Evolutionary conservation across 2,113 vertebrate genomes (phyloP).

Genomic region (Sprattus sprattus): DNA sequence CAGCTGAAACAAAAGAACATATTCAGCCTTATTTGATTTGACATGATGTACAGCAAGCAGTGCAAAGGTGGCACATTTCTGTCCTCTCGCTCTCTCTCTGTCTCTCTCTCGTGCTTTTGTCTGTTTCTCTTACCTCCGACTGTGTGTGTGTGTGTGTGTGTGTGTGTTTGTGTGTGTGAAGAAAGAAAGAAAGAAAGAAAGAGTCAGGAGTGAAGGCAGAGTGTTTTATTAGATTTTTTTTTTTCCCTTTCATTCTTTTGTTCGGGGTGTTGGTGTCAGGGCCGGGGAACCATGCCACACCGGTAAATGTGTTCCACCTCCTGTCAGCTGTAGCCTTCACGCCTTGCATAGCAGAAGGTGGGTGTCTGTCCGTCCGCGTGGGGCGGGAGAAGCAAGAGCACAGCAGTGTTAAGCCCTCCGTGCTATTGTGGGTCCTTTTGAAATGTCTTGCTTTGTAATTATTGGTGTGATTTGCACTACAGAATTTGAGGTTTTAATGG

Average conservation of each 20-base stretch:
- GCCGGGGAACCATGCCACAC: constrained; percentile 2
- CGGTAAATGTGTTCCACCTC: constrained; percentile 40
- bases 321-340: constrained; percentile 34
- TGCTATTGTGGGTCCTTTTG: neutral
- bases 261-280: neutral
- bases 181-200: neutral
- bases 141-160: neutral
- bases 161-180: neutral
- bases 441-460: neutral
- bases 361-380: neutral
- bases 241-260: neutral
- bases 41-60: constrained; percentile 12
- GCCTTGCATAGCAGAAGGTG: neutral
- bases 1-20: constrained; percentile 33
- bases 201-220: neutral
- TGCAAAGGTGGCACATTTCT: neutral
- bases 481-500: neutral
- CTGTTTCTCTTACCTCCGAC: neutral
- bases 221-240: constrained; percentile 14
- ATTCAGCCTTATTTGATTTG: constrained; percentile 13
- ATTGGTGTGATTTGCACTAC: neutral
- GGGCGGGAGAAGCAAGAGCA: neutral
- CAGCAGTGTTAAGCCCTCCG: neutral
- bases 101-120: neutral
- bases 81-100: neutral